A percentile compares a stretch with the other conserved stretches of the same genome.
Evolutionary conservation across 2,888 invertebrate species (phyloP).

Genomic region (Mylabris sibirica): DNA sequence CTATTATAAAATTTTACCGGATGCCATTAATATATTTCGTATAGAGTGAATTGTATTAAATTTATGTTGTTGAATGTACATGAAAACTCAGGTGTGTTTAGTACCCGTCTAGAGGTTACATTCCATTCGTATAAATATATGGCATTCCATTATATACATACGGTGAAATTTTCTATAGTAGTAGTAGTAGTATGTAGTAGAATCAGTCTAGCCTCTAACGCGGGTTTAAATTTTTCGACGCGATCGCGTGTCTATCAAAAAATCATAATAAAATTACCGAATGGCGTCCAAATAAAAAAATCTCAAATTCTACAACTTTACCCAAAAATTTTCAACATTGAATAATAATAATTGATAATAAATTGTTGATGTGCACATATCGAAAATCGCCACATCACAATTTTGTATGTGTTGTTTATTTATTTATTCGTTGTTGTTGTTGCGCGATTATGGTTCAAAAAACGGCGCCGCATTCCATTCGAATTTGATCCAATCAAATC

Average conservation of each 20-base stretch:
- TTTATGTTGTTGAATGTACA: slow-evolving; percentile 52
- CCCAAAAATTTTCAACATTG: too few relatives aligned
- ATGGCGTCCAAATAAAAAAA: background rate
- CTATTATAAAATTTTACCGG: slow-evolving; percentile 43
- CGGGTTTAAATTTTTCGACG: slow-evolving; percentile 22
- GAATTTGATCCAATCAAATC: background rate
- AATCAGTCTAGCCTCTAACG: slow-evolving; percentile 38
- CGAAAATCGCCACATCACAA: slow-evolving; percentile 3
- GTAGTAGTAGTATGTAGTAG: background rate
- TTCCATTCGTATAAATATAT: slow-evolving; percentile 55
- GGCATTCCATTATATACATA: slow-evolving; percentile 54
- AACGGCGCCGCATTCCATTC: slow-evolving; percentile 42
- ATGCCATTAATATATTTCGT: slow-evolving; percentile 26
- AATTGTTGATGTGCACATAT: background rate
- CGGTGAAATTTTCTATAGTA: slow-evolving; percentile 56
- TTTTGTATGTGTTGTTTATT: background rate
- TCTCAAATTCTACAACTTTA: background rate
- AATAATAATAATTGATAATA: background rate
- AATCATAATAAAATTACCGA: background rate
- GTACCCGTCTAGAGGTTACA: slow-evolving; percentile 61
- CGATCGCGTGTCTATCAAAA: slow-evolving; percentile 22
- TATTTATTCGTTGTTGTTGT: background rate
- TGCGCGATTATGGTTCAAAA: slow-evolving; percentile 25
- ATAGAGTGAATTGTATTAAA: slow-evolving; percentile 38
- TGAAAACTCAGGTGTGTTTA: slow-evolving; percentile 61